phyloP scores from a whole-genome alignment of 92 coral and sea anemone species.

The Parazoanthus atlanticus region DNA sequence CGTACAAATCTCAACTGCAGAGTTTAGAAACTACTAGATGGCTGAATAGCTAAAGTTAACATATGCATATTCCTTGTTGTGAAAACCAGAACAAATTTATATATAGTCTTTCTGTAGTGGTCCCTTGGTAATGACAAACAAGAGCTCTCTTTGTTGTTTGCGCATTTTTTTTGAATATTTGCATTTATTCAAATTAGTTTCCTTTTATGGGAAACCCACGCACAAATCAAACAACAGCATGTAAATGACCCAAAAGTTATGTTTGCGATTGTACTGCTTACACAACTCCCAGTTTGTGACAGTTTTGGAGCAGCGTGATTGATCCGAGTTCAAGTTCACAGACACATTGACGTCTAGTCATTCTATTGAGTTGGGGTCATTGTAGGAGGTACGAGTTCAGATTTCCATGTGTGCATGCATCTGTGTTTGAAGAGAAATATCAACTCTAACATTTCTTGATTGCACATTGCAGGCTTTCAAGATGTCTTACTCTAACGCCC shows the following conservation, averaged over 20 bases:
- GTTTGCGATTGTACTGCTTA: neutral
- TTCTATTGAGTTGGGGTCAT: neutral
- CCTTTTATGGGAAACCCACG: neutral
- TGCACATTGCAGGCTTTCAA: slow-evolving; percentile 5
- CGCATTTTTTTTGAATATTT: no score
- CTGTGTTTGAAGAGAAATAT: neutral
- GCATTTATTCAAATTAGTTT: no score
- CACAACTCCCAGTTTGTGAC: neutral
- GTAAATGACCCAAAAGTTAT: neutral
- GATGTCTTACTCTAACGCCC: slow-evolving; percentile 27
- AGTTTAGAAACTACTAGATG: no score
- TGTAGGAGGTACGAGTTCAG: neutral
- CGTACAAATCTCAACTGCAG: no score
- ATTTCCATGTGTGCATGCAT: neutral
- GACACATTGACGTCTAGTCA: neutral
- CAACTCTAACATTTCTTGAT: neutral
- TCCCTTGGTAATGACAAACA: no score
- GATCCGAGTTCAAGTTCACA: neutral
- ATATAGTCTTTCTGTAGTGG: no score
- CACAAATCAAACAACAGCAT: neutral
- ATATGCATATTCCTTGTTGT: no score
- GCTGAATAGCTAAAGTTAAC: no score
- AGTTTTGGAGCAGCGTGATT: neutral
- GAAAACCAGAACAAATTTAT: no score
- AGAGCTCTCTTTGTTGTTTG: no score